These are phyloP conservation scores for Cheilosia pagana DNA, from an alignment of 2,888 invertebrate species.

Conservation along the genomic window DNA sequence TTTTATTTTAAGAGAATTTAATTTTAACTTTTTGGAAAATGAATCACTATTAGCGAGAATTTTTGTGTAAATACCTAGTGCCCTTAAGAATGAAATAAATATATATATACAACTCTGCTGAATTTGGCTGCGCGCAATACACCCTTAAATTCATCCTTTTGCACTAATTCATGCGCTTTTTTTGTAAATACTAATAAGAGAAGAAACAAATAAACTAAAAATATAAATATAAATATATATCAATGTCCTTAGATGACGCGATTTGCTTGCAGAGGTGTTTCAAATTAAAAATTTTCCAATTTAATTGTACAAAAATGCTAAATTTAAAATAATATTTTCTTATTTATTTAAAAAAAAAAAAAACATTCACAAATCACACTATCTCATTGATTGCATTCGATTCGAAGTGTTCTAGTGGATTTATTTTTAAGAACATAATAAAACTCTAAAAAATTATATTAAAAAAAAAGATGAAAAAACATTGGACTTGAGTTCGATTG, in stretches of 20 bases:
- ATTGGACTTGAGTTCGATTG: conserved; percentile 68
- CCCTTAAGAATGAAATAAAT: conserved; percentile 62
- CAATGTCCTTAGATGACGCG: conserved; percentile 36
- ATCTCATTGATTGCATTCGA: conserved; percentile 22
- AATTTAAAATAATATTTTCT: conserved; percentile 67
- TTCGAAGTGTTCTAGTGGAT: conserved; percentile 48
- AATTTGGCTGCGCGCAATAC: conserved; percentile 70
- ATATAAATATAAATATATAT: conserved; percentile 32
- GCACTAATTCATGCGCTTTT: conserved; percentile 71
- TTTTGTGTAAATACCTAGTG: conserved; percentile 74
- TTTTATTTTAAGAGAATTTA: background rate
- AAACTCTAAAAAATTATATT: conserved; percentile 44
- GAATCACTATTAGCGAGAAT: conserved; percentile 46
- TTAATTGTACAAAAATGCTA: conserved; percentile 66
- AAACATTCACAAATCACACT: conserved; percentile 8
- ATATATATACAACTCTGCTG: conserved; percentile 41
- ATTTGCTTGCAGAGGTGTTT: conserved; percentile 58
- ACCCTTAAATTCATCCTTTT: conserved; percentile 37
- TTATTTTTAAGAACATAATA: conserved; percentile 60
- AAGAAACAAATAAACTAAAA: conserved; percentile 30
- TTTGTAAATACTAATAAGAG: conserved; percentile 64
- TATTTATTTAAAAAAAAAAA: conserved; percentile 58
- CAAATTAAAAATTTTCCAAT: conserved; percentile 30
- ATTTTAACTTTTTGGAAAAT: conserved; percentile 5
- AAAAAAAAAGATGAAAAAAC: conserved; percentile 30